Conservation (phyloP, 2,888 invertebrate species). For the Anthrax anthrax region DNA sequence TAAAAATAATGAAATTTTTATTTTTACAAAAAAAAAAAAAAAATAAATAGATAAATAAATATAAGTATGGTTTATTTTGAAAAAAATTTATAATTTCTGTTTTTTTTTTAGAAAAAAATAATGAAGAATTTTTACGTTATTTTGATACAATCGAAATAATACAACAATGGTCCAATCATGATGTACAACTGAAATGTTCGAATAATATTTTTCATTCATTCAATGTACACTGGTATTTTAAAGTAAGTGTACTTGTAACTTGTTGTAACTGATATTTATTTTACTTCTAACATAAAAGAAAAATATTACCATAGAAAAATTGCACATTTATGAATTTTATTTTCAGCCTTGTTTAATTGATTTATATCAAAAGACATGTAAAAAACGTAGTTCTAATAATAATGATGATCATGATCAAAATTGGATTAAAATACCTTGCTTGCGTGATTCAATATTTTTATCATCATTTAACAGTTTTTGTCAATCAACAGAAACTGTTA, state of each 20-base stretch:
- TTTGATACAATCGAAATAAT: slow-evolving; percentile 18
- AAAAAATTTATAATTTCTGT: no score
- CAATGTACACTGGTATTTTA: slow-evolving; percentile 25
- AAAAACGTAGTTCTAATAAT: slow-evolving; percentile 16
- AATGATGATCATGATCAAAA: no score
- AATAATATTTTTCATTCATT: slow-evolving; percentile 21
- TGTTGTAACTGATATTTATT: not conserved
- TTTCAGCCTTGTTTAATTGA: slow-evolving; percentile 25
- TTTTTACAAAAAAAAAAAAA: no score
- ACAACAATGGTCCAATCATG: slow-evolving; percentile 25
- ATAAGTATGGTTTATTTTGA: no score
- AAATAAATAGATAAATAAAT: no score
- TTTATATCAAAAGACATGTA: slow-evolving; percentile 17
- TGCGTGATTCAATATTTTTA: slow-evolving; percentile 15
- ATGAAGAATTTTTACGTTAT: not conserved
- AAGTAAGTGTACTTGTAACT: slow-evolving; percentile 16
- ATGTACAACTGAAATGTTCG: slow-evolving; percentile 25
- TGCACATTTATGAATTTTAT: not conserved
- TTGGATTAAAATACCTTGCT: slow-evolving; percentile 28
- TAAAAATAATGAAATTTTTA: no score
- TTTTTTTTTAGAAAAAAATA: no score
- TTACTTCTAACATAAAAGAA: not conserved
- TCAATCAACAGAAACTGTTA: slow-evolving; percentile 16
- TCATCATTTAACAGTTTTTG: slow-evolving; percentile 18
- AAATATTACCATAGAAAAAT: not conserved